Base-by-base conservation (phyloP, 2,113 vertebrate species). In the Helogale parvula region DNA sequence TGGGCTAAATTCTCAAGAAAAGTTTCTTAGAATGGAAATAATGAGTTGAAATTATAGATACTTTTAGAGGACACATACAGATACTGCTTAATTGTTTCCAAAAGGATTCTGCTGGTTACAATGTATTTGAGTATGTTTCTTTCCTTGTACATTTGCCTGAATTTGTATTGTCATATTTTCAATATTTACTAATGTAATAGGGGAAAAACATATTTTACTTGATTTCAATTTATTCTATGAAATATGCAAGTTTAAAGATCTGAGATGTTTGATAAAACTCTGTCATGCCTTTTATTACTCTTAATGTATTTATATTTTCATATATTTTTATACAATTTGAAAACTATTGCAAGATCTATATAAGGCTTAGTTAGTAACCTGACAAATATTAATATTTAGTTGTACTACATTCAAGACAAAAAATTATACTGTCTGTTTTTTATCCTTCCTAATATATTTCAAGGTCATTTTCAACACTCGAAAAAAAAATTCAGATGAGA, bases 191-290 rank as follows among this genome's bases (percentile, higher is more conserved):
- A 90, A 79, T 12, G 8, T 88, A 45, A 91, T 41, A 83, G 33
- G 45, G 33, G 72, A 85, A 96, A 79, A 29, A 17, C 0, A 12
- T 45, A 41, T 31, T 71, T 71, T 83, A 41, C 19, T 90, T 80
- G 25, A 80, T 69, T 90, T 96, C 10, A 33, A 84, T 54, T 79
- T 86, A 85, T 96, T 89, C 7, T 89, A 38, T 35, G 16, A 90
- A 84, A 76, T 45, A 45, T 54, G 15, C 74, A 90, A 76, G 11
- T 45, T 90, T 25, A 77, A n/a, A 66, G 4, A 66, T 52, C 15
- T 84, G 33, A 93, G 57, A 16, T 84, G 3, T 94, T 86, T 92
- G 15, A 21, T 60, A 90, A 90, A 69, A 90, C 23, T 25, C 52
- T 31, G 52, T 81, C 14, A 25, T 79, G 63, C 52, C 9, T 76